Conservation (phyloP, 37 sponge, comb jelly and placozoan species). For the Bolinopsis microptera region DNA sequence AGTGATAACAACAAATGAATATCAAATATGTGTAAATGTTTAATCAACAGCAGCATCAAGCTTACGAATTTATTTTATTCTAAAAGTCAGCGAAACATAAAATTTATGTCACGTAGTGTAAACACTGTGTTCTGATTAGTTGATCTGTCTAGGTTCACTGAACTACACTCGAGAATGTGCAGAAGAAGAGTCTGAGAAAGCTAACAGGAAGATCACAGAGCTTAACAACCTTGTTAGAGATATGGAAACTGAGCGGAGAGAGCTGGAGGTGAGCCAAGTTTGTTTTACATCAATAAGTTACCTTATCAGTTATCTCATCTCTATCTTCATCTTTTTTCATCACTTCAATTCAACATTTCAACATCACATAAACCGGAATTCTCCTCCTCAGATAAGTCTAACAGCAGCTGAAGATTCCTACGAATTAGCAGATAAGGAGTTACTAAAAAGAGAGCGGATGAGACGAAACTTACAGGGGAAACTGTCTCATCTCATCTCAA, state of each 20-base stretch:
- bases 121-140: no score
- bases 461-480: conserved; percentile 37
- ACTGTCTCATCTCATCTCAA: conserved; percentile 51
- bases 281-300: background rate
- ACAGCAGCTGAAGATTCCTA: conserved; percentile 44
- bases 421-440: conserved; percentile 7
- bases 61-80: no score
- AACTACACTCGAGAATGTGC: conserved; percentile 67
- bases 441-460: conserved; percentile 52
- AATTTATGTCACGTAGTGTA: no score
- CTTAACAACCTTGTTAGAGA: conserved; percentile 20
- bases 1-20: no score
- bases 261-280: conserved; percentile 28
- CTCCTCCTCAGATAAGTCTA: conserved; percentile 16
- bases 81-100: no score
- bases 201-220: conserved; percentile 49
- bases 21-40: no score
- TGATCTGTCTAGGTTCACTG: conserved; percentile 30
- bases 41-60: no score
- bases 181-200: conserved; percentile 39
- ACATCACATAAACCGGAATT: no score
- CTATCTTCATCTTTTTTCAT: no score
- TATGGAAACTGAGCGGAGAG: conserved; percentile 8
- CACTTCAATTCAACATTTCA: no score
- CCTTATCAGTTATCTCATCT: no score